These are phyloP conservation scores for Brachionus rotundiformis DNA, from an alignment of 1,140 invertebrate genomes.

Conservation along the genomic window DNA sequence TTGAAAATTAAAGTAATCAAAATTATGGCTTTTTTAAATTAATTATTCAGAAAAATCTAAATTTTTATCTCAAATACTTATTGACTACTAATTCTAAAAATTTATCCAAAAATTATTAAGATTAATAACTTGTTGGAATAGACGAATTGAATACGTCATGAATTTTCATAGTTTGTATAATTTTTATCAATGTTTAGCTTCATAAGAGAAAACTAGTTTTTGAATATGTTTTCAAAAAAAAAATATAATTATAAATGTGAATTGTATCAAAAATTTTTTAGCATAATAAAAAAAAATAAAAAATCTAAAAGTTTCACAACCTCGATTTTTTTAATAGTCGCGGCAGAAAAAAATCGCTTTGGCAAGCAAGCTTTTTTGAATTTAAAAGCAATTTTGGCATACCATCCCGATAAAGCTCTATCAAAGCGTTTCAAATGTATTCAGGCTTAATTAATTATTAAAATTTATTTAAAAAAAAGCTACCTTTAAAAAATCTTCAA, in stretches of 20 bases:
- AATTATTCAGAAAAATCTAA: too few relatives aligned
- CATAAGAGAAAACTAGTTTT: neutral
- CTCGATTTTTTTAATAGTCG: neutral
- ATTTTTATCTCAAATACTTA: too few relatives aligned
- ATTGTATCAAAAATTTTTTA: neutral
- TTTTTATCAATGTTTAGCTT: neutral
- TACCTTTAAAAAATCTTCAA: neutral
- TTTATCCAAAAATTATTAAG: too few relatives aligned
- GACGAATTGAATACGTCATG: neutral
- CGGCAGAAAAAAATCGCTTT: neutral
- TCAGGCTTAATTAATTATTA: neutral
- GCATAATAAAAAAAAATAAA: neutral
- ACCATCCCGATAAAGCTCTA: neutral
- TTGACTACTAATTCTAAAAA: too few relatives aligned
- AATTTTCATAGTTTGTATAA: neutral
- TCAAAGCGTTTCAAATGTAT: neutral
- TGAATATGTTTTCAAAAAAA: neutral
- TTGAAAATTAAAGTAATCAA: too few relatives aligned
- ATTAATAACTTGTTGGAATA: too few relatives aligned
- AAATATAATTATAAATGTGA: neutral
- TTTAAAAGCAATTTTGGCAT: neutral
- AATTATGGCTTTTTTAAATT: too few relatives aligned
- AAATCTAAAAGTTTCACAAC: neutral
- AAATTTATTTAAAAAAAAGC: neutral
- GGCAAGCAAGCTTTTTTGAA: neutral